These are phyloP conservation scores for Nymphicus hollandicus DNA, from an alignment of 2,113 vertebrate species.

Conservation along the genomic window DNA sequence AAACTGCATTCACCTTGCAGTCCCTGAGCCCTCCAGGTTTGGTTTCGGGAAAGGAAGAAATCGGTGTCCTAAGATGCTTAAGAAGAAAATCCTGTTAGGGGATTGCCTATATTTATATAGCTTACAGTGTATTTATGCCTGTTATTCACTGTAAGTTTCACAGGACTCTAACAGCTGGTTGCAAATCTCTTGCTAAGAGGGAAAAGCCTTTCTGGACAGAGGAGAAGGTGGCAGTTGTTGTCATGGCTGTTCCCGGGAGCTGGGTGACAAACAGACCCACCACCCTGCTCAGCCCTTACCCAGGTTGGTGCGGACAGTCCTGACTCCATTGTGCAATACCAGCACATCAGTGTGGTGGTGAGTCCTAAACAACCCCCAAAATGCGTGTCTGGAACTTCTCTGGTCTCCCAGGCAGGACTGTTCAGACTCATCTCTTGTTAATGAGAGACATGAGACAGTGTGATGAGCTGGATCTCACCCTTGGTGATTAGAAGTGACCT, in stretches of 20 bases:
- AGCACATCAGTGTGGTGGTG: neutral
- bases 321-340: neutral
- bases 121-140: neutral
- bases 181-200: neutral
- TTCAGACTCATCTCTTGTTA: neutral
- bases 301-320: neutral
- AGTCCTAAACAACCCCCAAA: neutral
- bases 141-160: neutral
- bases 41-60: neutral
- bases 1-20: neutral
- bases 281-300: neutral
- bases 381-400: neutral
- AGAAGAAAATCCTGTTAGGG: neutral
- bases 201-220: neutral
- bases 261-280: neutral
- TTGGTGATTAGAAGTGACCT: neutral
- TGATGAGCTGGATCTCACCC: neutral
- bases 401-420: neutral
- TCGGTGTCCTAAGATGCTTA: neutral
- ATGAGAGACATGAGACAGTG: neutral
- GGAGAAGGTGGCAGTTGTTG: neutral
- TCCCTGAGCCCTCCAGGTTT: neutral
- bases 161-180: neutral
- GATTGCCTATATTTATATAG: neutral
- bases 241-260: neutral